Percentiles rank a stretch among this genome's conserved stretches.
These are phyloP conservation scores for Pterocles gutturalis DNA, from an alignment of 2,113 vertebrate genomes.

Conservation along the genomic window DNA sequence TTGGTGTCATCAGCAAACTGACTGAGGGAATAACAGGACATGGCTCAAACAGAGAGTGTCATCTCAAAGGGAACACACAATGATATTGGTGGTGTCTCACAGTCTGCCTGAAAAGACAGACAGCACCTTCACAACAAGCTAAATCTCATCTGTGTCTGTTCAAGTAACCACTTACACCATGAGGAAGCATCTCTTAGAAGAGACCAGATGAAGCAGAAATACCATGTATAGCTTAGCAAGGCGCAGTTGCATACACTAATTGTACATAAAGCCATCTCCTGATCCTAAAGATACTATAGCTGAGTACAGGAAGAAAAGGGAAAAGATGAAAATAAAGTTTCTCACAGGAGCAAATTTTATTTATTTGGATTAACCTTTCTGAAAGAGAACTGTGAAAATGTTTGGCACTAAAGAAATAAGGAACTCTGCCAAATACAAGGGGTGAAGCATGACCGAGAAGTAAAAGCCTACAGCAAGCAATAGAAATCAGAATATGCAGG, in stretches of 20 bases:
- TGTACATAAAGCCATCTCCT: background rate
- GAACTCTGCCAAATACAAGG: background rate
- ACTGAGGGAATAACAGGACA: background rate
- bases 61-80: background rate
- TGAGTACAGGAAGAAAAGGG: background rate
- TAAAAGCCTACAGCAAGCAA: background rate
- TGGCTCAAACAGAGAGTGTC: background rate
- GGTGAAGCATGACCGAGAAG: background rate
- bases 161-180: background rate
- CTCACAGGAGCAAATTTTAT: background rate
- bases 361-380: background rate
- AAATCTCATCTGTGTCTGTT: background rate
- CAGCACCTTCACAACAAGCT: background rate
- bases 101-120: background rate
- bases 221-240: background rate
- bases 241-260: background rate
- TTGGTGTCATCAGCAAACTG: too few relatives aligned
- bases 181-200: background rate
- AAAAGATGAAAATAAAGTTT: background rate
- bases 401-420: background rate
- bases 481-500: background rate
- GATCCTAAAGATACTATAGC: background rate
- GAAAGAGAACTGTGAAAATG: background rate
- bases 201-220: background rate
- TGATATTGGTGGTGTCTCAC: background rate